Evolutionary conservation across 2,797 vertebrate genomes (phyloP).

Genomic region (Sebastes paucispinis): DNA sequence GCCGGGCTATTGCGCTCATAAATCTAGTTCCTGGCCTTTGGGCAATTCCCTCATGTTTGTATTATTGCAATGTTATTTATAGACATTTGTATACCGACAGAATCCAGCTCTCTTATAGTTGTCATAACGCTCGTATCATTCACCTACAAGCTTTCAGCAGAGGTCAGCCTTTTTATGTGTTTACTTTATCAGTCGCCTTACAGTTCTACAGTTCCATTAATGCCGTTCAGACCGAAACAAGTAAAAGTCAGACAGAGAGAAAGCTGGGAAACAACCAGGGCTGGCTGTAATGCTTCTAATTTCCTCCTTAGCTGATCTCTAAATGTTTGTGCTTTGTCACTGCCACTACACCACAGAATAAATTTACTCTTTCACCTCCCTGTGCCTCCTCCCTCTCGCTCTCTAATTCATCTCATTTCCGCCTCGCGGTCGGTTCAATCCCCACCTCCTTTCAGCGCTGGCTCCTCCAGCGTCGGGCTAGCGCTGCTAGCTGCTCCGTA

Average conservation of each 20-base stretch:
- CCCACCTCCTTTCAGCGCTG: slow-evolving; percentile 50
- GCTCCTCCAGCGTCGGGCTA: slow-evolving; percentile 35
- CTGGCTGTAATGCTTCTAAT: slow-evolving; percentile 71
- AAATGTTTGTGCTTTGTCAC: slow-evolving; percentile 80
- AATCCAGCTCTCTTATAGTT: slow-evolving; percentile 14
- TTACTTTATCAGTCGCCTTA: slow-evolving; percentile 19
- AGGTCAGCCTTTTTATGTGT: not conserved
- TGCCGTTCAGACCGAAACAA: slow-evolving; percentile 35
- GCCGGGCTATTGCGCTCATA: slow-evolving; percentile 76
- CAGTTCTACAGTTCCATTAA: slow-evolving; percentile 45
- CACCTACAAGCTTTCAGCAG: slow-evolving; percentile 18
- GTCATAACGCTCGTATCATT: slow-evolving; percentile 9
- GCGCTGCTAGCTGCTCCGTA: slow-evolving; percentile 73
- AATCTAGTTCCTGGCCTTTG: slow-evolving; percentile 66
- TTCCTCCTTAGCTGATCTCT: slow-evolving; percentile 78
- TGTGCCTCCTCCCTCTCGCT: slow-evolving; percentile 63
- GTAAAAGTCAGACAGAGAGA: slow-evolving; percentile 55
- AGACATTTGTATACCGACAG: slow-evolving; percentile 50
- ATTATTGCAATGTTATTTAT: slow-evolving; percentile 54
- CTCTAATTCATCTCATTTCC: slow-evolving; percentile 81
- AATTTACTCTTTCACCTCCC: slow-evolving; percentile 75
- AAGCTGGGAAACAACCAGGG: slow-evolving; percentile 43
- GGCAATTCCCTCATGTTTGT: slow-evolving; percentile 69
- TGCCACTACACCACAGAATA: slow-evolving; percentile 74
- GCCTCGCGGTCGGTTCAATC: slow-evolving; percentile 58